Evolutionary conservation across 1,140 invertebrate species (phyloP).

Genomic region (Linepithema humile): DNA sequence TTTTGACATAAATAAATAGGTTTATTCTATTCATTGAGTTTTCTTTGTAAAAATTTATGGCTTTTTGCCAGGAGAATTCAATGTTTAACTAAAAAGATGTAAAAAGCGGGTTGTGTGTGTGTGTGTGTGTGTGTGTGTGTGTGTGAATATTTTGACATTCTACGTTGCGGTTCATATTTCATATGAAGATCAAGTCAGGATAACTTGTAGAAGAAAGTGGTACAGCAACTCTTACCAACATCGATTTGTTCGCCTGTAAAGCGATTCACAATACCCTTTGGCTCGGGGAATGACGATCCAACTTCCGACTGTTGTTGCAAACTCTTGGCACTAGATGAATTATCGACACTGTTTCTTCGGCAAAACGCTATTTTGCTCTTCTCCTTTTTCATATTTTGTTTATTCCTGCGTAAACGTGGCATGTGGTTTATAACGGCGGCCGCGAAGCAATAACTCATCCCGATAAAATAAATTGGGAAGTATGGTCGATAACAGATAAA

Average conservation of each 20-base stretch:
- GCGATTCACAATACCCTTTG: not conserved
- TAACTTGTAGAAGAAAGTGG: not conserved
- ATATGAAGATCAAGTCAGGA: not conserved
- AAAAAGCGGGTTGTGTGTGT: not conserved
- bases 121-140: not conserved
- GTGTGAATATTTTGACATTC: not conserved
- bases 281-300: not conserved
- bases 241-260: conserved; percentile 28
- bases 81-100: not conserved
- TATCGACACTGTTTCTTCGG: not conserved
- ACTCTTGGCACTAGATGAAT: not conserved
- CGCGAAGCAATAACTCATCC: conserved; percentile 6
- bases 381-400: conserved; percentile 13
- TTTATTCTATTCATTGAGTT: too few relatives aligned
- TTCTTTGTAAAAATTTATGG: too few relatives aligned
- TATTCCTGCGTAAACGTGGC: conserved; percentile 53
- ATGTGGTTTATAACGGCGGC: not conserved
- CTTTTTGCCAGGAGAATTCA: too few relatives aligned
- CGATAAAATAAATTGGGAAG: conserved; percentile 41
- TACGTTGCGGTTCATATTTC: not conserved
- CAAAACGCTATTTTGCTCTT: not conserved
- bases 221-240: conserved; percentile 2
- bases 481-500: conserved; percentile 13
- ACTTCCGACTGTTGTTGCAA: conserved; percentile 42
- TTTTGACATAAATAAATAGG: too few relatives aligned